These are phyloP conservation scores for Sciurus carolinensis DNA, from an alignment of 2,797 vertebrate genomes.

Conservation along the genomic window DNA sequence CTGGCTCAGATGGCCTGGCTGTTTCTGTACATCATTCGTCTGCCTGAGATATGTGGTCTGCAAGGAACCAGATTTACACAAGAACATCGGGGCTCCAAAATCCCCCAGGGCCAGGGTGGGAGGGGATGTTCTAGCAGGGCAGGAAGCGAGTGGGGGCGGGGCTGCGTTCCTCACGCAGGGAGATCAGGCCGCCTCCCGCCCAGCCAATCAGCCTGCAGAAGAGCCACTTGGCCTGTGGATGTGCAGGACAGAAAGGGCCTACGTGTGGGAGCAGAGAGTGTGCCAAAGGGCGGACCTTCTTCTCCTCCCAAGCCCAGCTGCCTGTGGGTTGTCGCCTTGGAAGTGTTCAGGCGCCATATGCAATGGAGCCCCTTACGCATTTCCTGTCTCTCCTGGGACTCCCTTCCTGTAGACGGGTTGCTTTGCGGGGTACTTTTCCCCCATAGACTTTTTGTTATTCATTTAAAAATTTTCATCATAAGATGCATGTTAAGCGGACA, in stretches of 20 bases:
- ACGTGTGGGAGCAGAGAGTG: fast-evolving
- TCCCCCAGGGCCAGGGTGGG: not conserved
- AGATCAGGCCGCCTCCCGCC: not conserved
- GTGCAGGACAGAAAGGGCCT: not conserved
- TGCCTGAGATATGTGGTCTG: not conserved
- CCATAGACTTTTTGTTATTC: not conserved
- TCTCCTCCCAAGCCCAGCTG: not conserved
- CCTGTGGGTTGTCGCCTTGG: fast-evolving
- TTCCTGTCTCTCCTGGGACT: not conserved
- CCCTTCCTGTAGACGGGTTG: not conserved
- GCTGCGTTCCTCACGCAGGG: not conserved
- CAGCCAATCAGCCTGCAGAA: not conserved
- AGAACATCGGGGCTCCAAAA: not conserved
- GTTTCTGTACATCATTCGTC: not conserved
- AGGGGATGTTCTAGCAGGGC: slow-evolving; percentile 8
- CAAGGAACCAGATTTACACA: not conserved
- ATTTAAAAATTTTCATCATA: not conserved
- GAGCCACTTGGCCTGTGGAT: not conserved
- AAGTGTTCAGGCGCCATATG: fast-evolving
- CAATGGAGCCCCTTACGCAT: fast-evolving
- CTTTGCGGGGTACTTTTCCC: no score
- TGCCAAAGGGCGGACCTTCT: not conserved
- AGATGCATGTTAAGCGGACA: not conserved
- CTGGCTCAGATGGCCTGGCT: not conserved
- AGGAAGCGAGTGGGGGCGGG: slow-evolving; percentile 50